Evolutionary conservation across 2,888 invertebrate genomes (phyloP), one percentile per base, ranked within the genome.

Genomic region (Drosophila borealis): DNA sequence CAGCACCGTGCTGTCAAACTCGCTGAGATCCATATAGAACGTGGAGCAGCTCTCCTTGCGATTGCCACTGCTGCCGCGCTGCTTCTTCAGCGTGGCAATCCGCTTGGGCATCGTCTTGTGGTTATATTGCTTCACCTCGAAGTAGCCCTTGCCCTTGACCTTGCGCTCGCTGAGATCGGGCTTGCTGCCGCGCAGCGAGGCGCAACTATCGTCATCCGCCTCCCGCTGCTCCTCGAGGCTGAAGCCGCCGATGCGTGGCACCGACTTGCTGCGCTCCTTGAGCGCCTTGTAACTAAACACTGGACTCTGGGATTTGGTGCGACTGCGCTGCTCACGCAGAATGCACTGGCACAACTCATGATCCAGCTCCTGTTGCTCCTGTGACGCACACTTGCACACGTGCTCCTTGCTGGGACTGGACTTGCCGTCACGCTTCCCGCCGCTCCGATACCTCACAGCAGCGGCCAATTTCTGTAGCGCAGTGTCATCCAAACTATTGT

Each of bases 91-190:
- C 89, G 94, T 95, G n/a, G 94, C 94, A 81, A 95, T 95, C 90
- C 95, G 94, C 92, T 95, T 95, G 89, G 95, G 95, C 91, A 95
- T 93, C 13, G 95, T 94, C 93, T 95, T 95, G 45, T 94, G 93
- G 76, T 94, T 95, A 84, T 95, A 95, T 93, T 94, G 94, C 89
- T 94, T 94, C 44, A 94, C 93, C 91, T 94, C 94, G 75, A 93
- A 76, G 39, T 84, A 88, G 66, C 93, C 93, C 19, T 81, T 93
- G 17, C 80, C 86, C 74, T 91, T 92, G 29, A 70, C 71, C 63
- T 90, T 90, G 10, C 81, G 89, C 14, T 88, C 78, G 60, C 89
- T 88, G 9, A 88, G 70, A 69, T 88, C 89, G 4, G 90, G 88
- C 33, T 79, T 90, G 36, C 87, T 75, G 71, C 84, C 78, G 17